Evolutionary conservation across 2,888 invertebrate genomes (phyloP).

Genomic region (Villa cingulata): DNA sequence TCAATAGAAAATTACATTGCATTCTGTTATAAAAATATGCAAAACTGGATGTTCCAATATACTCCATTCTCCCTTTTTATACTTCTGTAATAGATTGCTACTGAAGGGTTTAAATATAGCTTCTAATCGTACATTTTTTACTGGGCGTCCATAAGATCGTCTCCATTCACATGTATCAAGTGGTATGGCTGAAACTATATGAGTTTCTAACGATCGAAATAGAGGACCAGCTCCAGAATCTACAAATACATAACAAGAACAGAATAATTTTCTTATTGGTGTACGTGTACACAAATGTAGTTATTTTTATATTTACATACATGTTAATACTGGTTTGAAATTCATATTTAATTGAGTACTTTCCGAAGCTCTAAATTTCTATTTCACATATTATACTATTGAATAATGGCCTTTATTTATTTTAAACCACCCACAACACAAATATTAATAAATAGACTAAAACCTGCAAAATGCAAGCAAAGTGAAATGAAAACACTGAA

Average conservation of each 20-base stretch:
- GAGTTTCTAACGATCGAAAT: slow-evolving; percentile 68
- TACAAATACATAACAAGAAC: no score
- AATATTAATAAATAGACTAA: no score
- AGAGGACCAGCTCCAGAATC: slow-evolving; percentile 76
- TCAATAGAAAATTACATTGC: slow-evolving; percentile 54
- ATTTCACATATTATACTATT: no score
- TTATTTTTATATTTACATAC: slow-evolving; percentile 7
- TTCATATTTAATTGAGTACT: slow-evolving; percentile 5
- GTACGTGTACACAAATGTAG: neutral
- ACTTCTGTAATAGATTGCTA: slow-evolving; percentile 48
- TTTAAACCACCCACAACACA: no score
- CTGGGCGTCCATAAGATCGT: slow-evolving; percentile 73
- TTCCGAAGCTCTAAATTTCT: no score
- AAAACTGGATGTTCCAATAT: slow-evolving; percentile 79
- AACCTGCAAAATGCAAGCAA: no score
- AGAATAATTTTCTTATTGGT: neutral
- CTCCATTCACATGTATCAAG: slow-evolving; percentile 86
- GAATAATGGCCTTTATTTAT: no score
- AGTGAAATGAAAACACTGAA: no score
- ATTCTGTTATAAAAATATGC: slow-evolving; percentile 91
- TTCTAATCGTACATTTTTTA: slow-evolving; percentile 70
- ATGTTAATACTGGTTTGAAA: slow-evolving; percentile 12
- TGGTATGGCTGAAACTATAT: slow-evolving; percentile 65
- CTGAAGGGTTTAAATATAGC: slow-evolving; percentile 70
- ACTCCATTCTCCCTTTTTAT: slow-evolving; percentile 59